These are phyloP conservation scores for Pseudonaja textilis DNA, from an alignment of 2,113 vertebrate genomes.

Conservation along the genomic window DNA sequence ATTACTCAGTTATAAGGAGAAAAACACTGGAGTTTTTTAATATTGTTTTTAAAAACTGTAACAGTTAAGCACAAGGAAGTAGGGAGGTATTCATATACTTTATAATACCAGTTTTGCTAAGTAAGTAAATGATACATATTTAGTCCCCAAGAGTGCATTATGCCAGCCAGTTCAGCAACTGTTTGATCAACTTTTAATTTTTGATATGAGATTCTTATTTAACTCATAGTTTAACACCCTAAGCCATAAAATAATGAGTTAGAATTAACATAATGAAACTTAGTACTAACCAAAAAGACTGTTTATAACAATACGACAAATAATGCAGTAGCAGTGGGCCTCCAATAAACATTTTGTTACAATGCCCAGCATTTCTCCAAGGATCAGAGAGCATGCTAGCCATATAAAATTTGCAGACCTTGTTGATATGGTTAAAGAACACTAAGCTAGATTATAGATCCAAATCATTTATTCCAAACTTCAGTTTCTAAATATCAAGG, in stretches of 20 bases:
- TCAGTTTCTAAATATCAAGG: neutral
- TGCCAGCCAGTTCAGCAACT: neutral
- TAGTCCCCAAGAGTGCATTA: neutral
- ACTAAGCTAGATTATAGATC: neutral
- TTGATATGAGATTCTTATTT: neutral
- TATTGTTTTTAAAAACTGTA: neutral
- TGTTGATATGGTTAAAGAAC: neutral
- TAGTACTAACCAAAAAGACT: neutral
- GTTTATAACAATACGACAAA: neutral
- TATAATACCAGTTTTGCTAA: neutral
- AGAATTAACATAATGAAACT: neutral
- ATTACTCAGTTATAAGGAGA: neutral
- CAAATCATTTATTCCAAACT: neutral
- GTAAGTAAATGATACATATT: neutral
- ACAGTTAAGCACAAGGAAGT: neutral
- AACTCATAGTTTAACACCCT: neutral
- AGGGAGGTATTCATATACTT: neutral
- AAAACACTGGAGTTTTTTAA: neutral
- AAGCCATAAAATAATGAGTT: neutral
- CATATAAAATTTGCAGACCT: neutral
- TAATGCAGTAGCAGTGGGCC: neutral
- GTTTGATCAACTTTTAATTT: neutral
- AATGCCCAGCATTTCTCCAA: neutral
- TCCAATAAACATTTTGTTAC: neutral
- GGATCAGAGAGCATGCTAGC: neutral